Base-by-base conservation (phyloP, 2,113 vertebrate genomes). In the Cricetomys ansorgei region DNA sequence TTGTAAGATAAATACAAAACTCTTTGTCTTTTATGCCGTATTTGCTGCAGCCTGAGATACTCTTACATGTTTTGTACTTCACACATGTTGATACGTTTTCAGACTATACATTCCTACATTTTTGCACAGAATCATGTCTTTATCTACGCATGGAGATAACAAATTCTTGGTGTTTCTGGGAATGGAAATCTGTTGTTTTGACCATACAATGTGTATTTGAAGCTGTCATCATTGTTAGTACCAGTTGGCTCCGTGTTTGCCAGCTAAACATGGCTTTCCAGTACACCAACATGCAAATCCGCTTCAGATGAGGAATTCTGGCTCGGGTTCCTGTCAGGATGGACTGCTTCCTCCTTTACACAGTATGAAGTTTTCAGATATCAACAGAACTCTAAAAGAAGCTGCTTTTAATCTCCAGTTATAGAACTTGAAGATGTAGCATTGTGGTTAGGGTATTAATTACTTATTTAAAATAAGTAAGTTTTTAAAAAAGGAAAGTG, bases 261-360 rank as follows among this genome's bases (percentile, higher is more conserved):
- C 57, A 96, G 87, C 57, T 97, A 98, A 98, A 89, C 96, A 91
- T 92, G 90, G 84, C 69, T 98, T 97, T 97, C 88, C 91, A 96
- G 93, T 17, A 89, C 27, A 77, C 81, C 69, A 92, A 69, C 64
- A 91, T 83, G 96, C 40, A 95, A 96, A 93, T 86, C 85, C 94
- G 29, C 91, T 97, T 91, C 16, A 96, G n/a, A 94, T 93, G 92
- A 94, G 97, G 89, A 40, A 0, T 97, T 94, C 88, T 86, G 69
- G 31, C 45, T 81, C 31, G n/a, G 23, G 10, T 84, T 85, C 85
- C 70, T 79, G 93, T 87, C 45, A 5, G 12, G 0, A 0, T 86
- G 57, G 65, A 48, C 40, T 89, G 76, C 25, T 92, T 88, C 94
- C 95, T 90, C 76, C 11, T 83, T 95, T 94, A 50, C 0, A 0